Evolutionary conservation across 2,888 invertebrate genomes (phyloP), one percentile per base, ranked within the genome.

Genomic region (Megaustenia siamemsis): DNA sequence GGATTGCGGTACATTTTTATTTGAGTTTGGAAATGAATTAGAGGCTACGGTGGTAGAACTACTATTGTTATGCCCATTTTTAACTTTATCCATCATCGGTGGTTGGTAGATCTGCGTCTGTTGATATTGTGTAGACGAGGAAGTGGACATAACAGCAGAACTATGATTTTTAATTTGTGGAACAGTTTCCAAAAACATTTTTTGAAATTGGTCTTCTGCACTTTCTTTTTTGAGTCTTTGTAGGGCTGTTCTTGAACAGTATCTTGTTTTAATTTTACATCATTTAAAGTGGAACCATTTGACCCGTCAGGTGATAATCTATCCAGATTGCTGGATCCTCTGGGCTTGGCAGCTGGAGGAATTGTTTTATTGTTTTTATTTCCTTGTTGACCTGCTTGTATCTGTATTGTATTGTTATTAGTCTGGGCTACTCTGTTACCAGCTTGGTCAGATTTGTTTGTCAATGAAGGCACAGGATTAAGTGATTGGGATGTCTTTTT

Each of bases 101-200:
- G 83, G 86, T 71, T 68, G 83, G 43, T 88, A 83, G 66, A 83
- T 77, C 10, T 77, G 68, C 6, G 56, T 38, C 53, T 28, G 63
- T 8, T 38, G 49, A 12, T 45, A 12, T 8, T n/a, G n/a, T 24
- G 69, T 18, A 8, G 69, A 69, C 5, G 73, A n/a, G 21, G 82
- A 75, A 8, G 53, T 79, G 56, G 79, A 32, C 49, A 43, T 28
- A 45, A 71, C 49, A 60, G 86, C 35, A 78, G 69, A 84, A 40
- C 38, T 75, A 73, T 73, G 88, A 49, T 49, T 86, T 15, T 60
- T 83, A 56, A 35, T 75, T 38, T 78, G 56, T 28, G 85, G 83
- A 56, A 92, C 86, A 85, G 90, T 90, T 38, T 88, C 86, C 28
- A 92, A 82, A 86, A 92, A 92, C 88, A 91, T 88, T 76, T 89